A percentile compares a stretch with the other conserved stretches of the same genome.
Conservation (phyloP, 2,888 invertebrate genomes). For the Acanthacorydalis orientalis region DNA sequence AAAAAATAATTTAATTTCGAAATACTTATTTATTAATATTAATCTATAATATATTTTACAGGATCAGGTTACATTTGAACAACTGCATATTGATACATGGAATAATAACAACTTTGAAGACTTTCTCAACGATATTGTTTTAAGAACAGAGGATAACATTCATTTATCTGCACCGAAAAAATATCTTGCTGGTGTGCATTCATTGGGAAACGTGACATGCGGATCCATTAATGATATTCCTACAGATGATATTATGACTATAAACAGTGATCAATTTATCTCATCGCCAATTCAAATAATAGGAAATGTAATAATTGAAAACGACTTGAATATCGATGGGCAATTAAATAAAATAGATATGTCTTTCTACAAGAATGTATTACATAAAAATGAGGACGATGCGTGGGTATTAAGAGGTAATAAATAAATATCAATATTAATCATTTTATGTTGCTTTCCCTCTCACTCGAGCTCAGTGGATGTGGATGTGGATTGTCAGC, state of each 20-base stretch:
- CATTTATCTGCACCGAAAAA: conserved; percentile 16
- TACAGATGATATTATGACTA: not conserved
- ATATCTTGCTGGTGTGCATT: conserved; percentile 21
- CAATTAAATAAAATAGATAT: conserved; percentile 20
- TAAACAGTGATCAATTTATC: conserved; percentile 16
- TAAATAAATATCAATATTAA: no score
- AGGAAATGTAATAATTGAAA: conserved; percentile 19
- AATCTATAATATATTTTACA: not conserved
- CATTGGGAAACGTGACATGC: conserved; percentile 13
- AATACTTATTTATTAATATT: no score
- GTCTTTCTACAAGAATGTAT: conserved; percentile 13
- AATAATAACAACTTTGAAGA: conserved; percentile 23
- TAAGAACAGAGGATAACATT: conserved; percentile 20
- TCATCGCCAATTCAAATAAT: conserved; percentile 17
- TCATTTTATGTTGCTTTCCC: no score
- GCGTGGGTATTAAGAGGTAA: conserved; percentile 17
- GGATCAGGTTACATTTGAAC: conserved; percentile 15
- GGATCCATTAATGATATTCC: not conserved
- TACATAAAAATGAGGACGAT: conserved; percentile 12
- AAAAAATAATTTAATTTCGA: no score
- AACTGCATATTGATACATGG: conserved; percentile 19
- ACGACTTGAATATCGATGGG: conserved; percentile 19
- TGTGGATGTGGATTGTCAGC: no score
- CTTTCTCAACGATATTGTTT: conserved; percentile 25
- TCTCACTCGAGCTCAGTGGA: no score